phyloP scores from a whole-genome alignment of 2,113 vertebrate genomes.

The Oreochromis aureus region DNA sequence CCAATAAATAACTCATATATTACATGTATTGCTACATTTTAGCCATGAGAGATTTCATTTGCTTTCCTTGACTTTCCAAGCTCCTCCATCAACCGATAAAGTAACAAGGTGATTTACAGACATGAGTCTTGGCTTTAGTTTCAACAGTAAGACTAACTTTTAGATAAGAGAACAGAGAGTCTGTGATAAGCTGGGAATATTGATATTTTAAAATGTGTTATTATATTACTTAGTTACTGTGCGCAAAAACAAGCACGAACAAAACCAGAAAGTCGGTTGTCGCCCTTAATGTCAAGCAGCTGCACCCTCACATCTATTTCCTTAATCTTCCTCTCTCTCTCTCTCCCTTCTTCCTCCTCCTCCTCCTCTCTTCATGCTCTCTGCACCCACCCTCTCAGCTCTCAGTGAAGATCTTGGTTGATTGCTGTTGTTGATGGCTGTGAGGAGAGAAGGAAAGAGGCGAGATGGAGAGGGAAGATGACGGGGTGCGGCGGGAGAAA shows the following conservation, averaged over 20 bases:
- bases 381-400: slow-evolving; percentile 2
- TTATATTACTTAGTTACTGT: background rate
- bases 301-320: slow-evolving; percentile 16
- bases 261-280: background rate
- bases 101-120: background rate
- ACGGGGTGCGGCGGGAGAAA: slow-evolving; percentile 27
- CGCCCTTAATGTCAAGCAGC: slow-evolving; percentile 52
- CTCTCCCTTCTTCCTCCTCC: background rate
- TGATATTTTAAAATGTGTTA: background rate
- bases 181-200: background rate
- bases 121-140: background rate
- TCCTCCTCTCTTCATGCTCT: slow-evolving; percentile 8
- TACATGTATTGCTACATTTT: background rate
- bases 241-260: background rate
- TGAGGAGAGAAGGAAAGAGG: slow-evolving; percentile 25
- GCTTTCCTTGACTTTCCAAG: background rate
- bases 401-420: slow-evolving; percentile 21
- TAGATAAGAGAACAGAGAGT: background rate
- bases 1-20: background rate
- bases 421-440: slow-evolving; percentile 53
- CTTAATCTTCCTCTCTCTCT: slow-evolving; percentile 17
- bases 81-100: background rate
- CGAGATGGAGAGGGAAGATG: slow-evolving; percentile 49
- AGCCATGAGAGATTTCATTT: background rate
- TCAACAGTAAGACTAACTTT: background rate